Base-by-base conservation (phyloP, 2,113 vertebrate species). In the Collichthys lucidus region DNA sequence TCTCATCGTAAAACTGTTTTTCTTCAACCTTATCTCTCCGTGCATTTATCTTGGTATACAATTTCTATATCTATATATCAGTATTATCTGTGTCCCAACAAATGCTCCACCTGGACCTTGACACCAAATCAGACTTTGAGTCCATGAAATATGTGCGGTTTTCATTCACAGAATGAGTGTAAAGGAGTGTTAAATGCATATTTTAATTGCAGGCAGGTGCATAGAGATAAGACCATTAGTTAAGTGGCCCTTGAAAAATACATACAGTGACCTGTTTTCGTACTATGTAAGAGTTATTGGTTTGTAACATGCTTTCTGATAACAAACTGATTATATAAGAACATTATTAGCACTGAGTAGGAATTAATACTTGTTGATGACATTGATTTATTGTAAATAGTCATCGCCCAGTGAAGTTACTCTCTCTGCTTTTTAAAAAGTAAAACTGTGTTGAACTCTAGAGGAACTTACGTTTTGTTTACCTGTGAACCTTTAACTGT, bases 51-150 rank as follows among this genome's bases (percentile, higher is more conserved):
- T 68, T 64, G 6, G 6, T 50, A 2, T 46, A 14, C 3, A 19
- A 56, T 70, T 55, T 62, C 4, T 62, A 15, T 66, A n/a, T n/a
- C n/a, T n/a, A n/a, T n/a, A n/a, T n/a, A 17, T 26, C 71, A 62
- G 49, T 11, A 26, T 49, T 47, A 80, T 60, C 60, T 47, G 2
- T 50, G 42, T 11, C 46, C 1, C 35, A 0, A 67, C 14, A 42
- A 75, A 64, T 65, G 11, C 3, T 5, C 0, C 1, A 22, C 16
- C 47, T 50, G 2, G 35, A 74, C 63, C 79, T 75, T 74, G 71
- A 59, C 59, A 65, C 52, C 26, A 59, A 71, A 24, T 22, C 0
- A 55, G 31, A 53, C 24, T 31, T 74, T 64, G 15, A 55, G 11
- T 17, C 9, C 20, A 40, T 29, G 14, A 26, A 67, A 83, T 57